Evolutionary conservation across 1,140 invertebrate species (phyloP).

Genomic region (Propsilocerus akamusi): DNA sequence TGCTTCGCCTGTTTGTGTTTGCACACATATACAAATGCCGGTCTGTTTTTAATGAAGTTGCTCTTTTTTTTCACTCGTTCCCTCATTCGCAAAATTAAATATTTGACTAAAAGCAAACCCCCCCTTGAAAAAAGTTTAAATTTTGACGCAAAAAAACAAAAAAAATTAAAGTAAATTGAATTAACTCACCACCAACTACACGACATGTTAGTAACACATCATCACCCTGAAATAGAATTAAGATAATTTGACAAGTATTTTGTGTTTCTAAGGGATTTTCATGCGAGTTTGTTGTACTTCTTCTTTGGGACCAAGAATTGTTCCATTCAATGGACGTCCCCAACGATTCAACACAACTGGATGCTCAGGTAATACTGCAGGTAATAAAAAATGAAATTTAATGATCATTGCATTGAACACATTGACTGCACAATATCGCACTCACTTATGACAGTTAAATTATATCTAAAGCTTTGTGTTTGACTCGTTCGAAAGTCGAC

Average conservation of each 20-base stretch:
- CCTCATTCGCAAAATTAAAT: too few species aligned
- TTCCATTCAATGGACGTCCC: constrained; percentile 40
- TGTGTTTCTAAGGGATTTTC: background rate
- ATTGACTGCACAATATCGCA: constrained; percentile 7
- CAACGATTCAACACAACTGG: constrained; percentile 55
- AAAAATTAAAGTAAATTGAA: too few species aligned
- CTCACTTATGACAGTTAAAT: constrained; percentile 67
- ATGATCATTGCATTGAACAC: background rate
- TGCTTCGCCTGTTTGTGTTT: too few species aligned
- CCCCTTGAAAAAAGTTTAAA: too few species aligned
- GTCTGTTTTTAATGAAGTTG: too few species aligned
- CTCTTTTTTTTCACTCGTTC: too few species aligned
- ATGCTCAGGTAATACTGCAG: constrained; percentile 57
- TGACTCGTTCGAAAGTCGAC: constrained; percentile 70
- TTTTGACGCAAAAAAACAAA: too few species aligned
- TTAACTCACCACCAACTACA: constrained; percentile 25
- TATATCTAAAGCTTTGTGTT: constrained; percentile 60
- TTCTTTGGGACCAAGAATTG: constrained; percentile 48
- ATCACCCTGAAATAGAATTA: constrained; percentile 14
- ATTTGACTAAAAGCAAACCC: too few species aligned
- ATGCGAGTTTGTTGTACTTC: constrained; percentile 24
- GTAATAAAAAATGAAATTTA: background rate
- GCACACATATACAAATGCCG: too few species aligned
- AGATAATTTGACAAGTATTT: background rate
- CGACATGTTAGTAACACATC: constrained; percentile 28